Base-by-base conservation (phyloP, 1,140 invertebrate genomes). In the Aplysia californica region DNA sequence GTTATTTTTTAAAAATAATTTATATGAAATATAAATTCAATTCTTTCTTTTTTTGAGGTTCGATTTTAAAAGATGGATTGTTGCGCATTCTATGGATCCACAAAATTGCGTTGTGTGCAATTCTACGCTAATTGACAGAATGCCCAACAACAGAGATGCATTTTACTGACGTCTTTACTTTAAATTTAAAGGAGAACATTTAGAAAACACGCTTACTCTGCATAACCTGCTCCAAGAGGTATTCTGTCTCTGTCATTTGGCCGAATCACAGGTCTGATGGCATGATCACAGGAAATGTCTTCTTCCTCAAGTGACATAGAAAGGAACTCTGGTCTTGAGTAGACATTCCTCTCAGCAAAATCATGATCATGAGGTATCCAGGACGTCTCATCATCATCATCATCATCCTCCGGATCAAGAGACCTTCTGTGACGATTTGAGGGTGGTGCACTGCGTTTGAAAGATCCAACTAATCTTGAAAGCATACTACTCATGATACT, bases 151-250 rank as follows among this genome's bases (percentile, higher is more conserved):
- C 18, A 21, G 10, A 26, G 6, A 18, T 61, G 29, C 58, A 21
- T 18, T 61, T 26, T 61, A 20, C 26, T 61, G 29, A n/a, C n/a
- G 18, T 61, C 29, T 61, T 61, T 20, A 26, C 15, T 26, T 10
- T 61, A 61, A 18, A 18, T 10, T 10, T 61, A 6, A 18, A 20
- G 26, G 29, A 10, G 6, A 20, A 26, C 3, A 35, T 65, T 26
- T 65, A 4, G 36, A 21, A 31, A 21, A 44, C 2, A 26, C 39
- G n/a, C 68, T 71, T 58, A 71, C 68, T 71, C 68, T 56, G 68
- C 68, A 71, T 71, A 71, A 21, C 68, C 68, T 23, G 68, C 68
- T 71, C 36, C 31, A 50, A 71, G 44, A 33, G 68, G 41, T 31
- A 56, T 55, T 2, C 33, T 20, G 4, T 21, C 31, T n/a, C 23